Conservation (phyloP, 2,797 vertebrate genomes). For the Gambelia wislizenii region DNA sequence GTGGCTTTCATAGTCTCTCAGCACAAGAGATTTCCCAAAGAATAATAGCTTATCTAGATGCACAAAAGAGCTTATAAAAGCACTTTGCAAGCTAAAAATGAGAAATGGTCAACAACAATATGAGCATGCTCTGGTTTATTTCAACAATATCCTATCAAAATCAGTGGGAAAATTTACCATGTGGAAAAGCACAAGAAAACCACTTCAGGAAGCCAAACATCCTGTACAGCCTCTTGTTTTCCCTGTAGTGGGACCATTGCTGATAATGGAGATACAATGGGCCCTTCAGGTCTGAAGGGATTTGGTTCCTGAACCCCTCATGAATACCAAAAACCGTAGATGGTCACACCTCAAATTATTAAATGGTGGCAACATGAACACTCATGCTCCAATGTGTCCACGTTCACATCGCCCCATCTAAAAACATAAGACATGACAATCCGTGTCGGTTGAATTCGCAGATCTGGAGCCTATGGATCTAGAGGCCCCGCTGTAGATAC, state of each 20-base stretch:
- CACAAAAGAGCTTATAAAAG: background rate
- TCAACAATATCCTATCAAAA: background rate
- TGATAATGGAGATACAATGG: background rate
- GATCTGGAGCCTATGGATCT: too few species aligned
- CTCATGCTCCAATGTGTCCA: too few species aligned
- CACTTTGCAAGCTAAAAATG: background rate
- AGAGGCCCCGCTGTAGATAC: too few species aligned
- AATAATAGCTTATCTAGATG: background rate
- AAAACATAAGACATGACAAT: too few species aligned
- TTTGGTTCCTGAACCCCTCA: too few species aligned
- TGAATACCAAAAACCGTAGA: too few species aligned
- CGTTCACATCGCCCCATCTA: too few species aligned
- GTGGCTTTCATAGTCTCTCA: background rate
- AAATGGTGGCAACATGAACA: too few species aligned
- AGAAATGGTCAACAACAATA: background rate
- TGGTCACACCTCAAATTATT: too few species aligned
- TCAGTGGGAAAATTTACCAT: background rate
- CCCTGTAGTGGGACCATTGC: background rate
- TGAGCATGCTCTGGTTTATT: slow-evolving; percentile 7
- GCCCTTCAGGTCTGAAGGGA: too few species aligned
- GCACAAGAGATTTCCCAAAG: background rate
- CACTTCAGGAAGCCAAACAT: slow-evolving; percentile 2
- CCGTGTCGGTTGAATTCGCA: too few species aligned
- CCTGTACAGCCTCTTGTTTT: background rate
- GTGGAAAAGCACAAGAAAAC: background rate